Evolutionary conservation across 23 tunicate species (phyloP).

Genomic region (Diplosoma virens): DNA sequence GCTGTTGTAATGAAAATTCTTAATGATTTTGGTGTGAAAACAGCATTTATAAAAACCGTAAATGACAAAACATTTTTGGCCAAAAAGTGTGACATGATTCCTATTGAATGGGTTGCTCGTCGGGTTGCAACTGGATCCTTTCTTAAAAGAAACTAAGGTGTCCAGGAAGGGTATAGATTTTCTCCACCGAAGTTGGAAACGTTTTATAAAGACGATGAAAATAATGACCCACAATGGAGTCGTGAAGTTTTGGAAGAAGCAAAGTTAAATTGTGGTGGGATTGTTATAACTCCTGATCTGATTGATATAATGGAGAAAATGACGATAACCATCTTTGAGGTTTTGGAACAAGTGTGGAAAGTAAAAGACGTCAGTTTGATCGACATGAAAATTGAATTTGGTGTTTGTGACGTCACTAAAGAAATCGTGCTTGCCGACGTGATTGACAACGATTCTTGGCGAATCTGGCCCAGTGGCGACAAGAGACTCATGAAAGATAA

Average conservation of each 20-base stretch:
- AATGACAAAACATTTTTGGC: conserved; percentile 59
- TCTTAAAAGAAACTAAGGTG: conserved; percentile 54
- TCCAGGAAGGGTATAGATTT: conserved; percentile 77
- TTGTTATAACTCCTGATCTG: conserved; percentile 38
- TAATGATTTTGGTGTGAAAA: conserved; percentile 68
- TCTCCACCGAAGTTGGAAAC: conserved; percentile 86
- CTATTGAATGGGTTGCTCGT: conserved; percentile 90
- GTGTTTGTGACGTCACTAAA: conserved; percentile 56
- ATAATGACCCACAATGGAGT: conserved; percentile 90
- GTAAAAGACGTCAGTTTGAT: conserved; percentile 69
- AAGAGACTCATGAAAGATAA: conserved; percentile 82
- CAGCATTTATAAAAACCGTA: conserved; percentile 70
- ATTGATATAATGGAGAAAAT: conserved; percentile 79
- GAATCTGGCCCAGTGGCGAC: conserved; percentile 94
- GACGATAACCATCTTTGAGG: conserved; percentile 73
- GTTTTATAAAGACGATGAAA: conserved; percentile 90
- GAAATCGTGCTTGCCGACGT: conserved; percentile 81
- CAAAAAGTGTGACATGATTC: conserved; percentile 79
- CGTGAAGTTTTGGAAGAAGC: conserved; percentile 86
- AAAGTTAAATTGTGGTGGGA: conserved; percentile 60
- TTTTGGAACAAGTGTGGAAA: conserved; percentile 68
- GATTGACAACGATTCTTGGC: conserved; percentile 94
- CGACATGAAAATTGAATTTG: conserved; percentile 94
- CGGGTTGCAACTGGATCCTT: conserved; percentile 92
- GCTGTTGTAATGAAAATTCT: conserved; percentile 55